A percentile compares a stretch with the other conserved stretches of the same genome.
These are phyloP conservation scores for Halocaridina rubra DNA, from an alignment of 2,888 invertebrate genomes.

Conservation along the genomic window DNA sequence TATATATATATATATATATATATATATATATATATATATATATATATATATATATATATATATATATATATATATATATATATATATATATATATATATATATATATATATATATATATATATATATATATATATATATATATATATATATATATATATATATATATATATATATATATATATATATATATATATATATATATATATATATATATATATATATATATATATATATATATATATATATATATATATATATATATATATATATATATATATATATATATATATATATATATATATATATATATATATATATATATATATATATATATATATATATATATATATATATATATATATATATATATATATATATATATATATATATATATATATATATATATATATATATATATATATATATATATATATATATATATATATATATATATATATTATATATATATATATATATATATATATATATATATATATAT, in stretches of 20 bases:
- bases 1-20: not conserved
- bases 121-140: not conserved
- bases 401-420: not conserved
- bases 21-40: not conserved
- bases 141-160: not conserved
- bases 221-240: not conserved
- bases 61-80: not conserved
- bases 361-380: not conserved
- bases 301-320: not conserved
- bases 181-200: not conserved
- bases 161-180: not conserved
- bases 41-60: not conserved
- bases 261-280: not conserved
- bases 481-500: not conserved
- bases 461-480: not conserved
- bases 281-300: not conserved
- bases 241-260: not conserved
- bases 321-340: not conserved
- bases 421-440: not conserved
- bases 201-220: not conserved
- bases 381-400: not conserved
- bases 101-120: not conserved
- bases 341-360: not conserved
- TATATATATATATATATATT: not conserved
- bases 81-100: not conserved